Evolutionary conservation across 2,888 invertebrate genomes (phyloP), one percentile per base, ranked within the genome.

Genomic region (Agonopterix arenella): DNA sequence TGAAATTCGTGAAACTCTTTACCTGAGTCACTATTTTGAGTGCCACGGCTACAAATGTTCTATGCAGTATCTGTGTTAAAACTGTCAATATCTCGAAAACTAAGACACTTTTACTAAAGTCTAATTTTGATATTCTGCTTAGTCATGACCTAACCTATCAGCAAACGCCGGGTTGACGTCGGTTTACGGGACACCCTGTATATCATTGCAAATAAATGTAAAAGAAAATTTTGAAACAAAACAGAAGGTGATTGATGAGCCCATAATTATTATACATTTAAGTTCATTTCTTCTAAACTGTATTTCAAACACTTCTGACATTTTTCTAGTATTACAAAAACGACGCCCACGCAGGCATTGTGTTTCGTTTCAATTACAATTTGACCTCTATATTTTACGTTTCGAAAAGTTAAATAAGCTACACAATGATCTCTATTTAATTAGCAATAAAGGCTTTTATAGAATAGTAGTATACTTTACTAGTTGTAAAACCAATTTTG

Each of bases 281-380:
- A 55, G 53, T 52, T 53, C 55, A 62, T 65, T 64, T 68, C 64
- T 60, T 56, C 58, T 64, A 68, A 61, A 60, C 56, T 44, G 56
- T 59, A 56, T 54, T 62, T 63, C 5, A 68, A 64, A 58, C 61
- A 58, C 62, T 54, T 60, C 68, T 75, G 76, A 66, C 69, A 76
- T 79, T 81, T 81, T 78, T 73, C 61, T 62, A 63, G 67, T 61
- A 68, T 76, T 77, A 76, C 76, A 68, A 70, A n/a, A 73, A 68
- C 58, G 57, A 63, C 80, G 62, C 83, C 82, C 59, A 82, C 83
- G 62, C 67, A 53, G 10, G 65, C 63, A 80, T 81, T 81, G 80
- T 28, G 28, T 80, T 70, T 64, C 61, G 51, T 49, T 62, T 67
- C 62, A 58, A 65, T 64, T 64, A 63, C 53, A 61, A 28, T 28